phyloP scores from a whole-genome alignment of 1,140 invertebrate species.

The Ceratina australensis region DNA sequence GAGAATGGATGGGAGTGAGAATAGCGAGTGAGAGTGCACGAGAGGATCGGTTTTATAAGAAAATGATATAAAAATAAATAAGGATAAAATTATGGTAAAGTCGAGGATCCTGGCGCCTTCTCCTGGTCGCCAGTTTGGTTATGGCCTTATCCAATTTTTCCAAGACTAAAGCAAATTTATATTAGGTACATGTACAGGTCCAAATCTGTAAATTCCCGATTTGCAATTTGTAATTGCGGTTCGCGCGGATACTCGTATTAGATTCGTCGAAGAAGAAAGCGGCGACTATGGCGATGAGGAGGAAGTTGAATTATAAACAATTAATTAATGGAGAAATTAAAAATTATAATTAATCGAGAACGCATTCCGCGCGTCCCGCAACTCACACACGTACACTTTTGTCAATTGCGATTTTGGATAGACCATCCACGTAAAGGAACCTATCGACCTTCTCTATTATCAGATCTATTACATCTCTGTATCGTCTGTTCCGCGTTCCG shows the following conservation, averaged over 20 bases:
- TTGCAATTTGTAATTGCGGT: slow-evolving; percentile 74
- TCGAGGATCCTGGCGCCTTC: slow-evolving; percentile 72
- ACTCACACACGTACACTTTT: slow-evolving; percentile 74
- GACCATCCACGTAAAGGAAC: slow-evolving; percentile 73
- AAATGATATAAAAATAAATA: slow-evolving; percentile 52
- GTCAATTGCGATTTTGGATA: slow-evolving; percentile 79
- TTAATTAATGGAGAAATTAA: slow-evolving; percentile 56
- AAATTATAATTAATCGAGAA: slow-evolving; percentile 49
- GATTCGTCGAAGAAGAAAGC: too few relatives aligned
- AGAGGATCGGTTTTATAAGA: slow-evolving; percentile 72
- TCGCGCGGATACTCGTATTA: slow-evolving; percentile 70
- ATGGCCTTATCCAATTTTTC: slow-evolving; percentile 80
- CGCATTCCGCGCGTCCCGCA: slow-evolving; percentile 73
- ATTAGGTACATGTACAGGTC: slow-evolving; percentile 78
- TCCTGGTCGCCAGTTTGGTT: slow-evolving; percentile 78
- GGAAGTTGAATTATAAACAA: slow-evolving; percentile 60
- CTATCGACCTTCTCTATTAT: slow-evolving; percentile 70
- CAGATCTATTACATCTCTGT: slow-evolving; percentile 72
- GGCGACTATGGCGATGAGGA: not conserved
- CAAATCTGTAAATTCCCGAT: slow-evolving; percentile 77
- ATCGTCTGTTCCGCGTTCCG: slow-evolving; percentile 74
- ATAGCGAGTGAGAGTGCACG: slow-evolving; percentile 62
- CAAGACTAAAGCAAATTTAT: slow-evolving; percentile 79
- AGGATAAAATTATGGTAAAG: slow-evolving; percentile 68
- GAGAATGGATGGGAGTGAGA: slow-evolving; percentile 61